Evolutionary conservation across 2,888 invertebrate species (phyloP).

Genomic region (Bombyx huttoni): DNA sequence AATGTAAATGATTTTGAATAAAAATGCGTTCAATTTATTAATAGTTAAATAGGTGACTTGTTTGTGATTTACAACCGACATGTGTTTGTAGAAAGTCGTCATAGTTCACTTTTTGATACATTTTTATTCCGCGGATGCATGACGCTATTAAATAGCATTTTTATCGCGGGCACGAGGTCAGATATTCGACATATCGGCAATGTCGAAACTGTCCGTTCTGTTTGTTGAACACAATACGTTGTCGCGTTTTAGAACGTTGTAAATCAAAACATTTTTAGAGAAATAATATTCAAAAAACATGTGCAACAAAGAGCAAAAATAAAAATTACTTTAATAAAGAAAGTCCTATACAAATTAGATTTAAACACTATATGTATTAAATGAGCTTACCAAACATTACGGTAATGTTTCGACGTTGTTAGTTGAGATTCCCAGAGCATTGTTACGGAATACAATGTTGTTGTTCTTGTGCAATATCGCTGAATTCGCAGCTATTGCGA

Average conservation of each 20-base stretch:
- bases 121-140: neutral
- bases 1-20: too few relatives aligned
- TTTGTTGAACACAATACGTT: too few relatives aligned
- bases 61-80: neutral
- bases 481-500: constrained; percentile 56
- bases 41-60: neutral
- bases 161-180: neutral
- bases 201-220: too few relatives aligned
- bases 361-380: neutral
- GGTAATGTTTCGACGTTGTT: constrained; percentile 28
- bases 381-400: constrained; percentile 11
- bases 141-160: neutral
- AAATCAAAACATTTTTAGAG: too few relatives aligned
- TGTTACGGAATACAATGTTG: constrained; percentile 56
- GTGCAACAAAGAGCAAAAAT: too few relatives aligned
- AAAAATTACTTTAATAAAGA: neutral
- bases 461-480: constrained; percentile 58
- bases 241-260: too few relatives aligned
- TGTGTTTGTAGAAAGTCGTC: neutral
- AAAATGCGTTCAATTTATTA: neutral
- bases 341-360: neutral
- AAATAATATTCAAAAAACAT: too few relatives aligned
- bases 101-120: neutral
- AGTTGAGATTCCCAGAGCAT: constrained; percentile 45
- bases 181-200: neutral